Evolutionary conservation across 2,113 vertebrate species (phyloP), one percentile per base, ranked within the genome.

Genomic region (Zosterops lateralis): DNA sequence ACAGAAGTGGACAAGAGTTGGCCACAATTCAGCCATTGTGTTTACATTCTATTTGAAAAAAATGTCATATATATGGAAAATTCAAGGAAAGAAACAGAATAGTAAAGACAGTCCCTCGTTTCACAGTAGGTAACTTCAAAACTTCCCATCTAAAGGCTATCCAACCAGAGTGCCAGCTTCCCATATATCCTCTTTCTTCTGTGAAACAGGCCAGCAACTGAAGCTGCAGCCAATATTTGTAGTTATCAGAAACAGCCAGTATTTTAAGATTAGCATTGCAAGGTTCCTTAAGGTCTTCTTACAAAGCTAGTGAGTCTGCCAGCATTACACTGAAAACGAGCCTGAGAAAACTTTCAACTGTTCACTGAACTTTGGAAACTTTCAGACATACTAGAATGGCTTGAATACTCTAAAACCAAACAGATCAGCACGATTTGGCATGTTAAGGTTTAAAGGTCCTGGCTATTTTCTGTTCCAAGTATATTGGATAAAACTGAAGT

Each of bases 311-410:
- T 48, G 28, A 92, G 79, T 73, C 68, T 87, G 83, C 53, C 93
- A 89, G 91, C 53, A 73, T 62, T 74, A 89, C 45, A 70, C 18
- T 10, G 8, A 90, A 72, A 89, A 29, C 0, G 0, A 83, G 71
- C 79, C 57, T 36, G 38, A 91, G 47, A 85, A 44, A 68, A 56
- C 54, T 71, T 91, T 81, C 74, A 95, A 89, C 50, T 95, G 74
- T 71, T 97, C 42, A 31, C 24, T 90, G 81, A 87, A 91, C 51
- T 92, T 68, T n/a, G 38, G 71, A 89, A 93, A 87, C n/a, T 81
- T 87, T 72, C 0, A 0, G 78, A 89, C 82, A 83, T 64, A 77
- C 25, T 67, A 47, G 56, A 83, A 91, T 62, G 38, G 62, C 51
- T 91, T 83, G 83, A 76, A 87, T 80, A 80, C 28, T 60, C 64